Percentiles rank a stretch among this genome's conserved stretches.
Evolutionary conservation across 2,797 vertebrate genomes (phyloP).

Genomic region (Meriones psammophilus): DNA sequence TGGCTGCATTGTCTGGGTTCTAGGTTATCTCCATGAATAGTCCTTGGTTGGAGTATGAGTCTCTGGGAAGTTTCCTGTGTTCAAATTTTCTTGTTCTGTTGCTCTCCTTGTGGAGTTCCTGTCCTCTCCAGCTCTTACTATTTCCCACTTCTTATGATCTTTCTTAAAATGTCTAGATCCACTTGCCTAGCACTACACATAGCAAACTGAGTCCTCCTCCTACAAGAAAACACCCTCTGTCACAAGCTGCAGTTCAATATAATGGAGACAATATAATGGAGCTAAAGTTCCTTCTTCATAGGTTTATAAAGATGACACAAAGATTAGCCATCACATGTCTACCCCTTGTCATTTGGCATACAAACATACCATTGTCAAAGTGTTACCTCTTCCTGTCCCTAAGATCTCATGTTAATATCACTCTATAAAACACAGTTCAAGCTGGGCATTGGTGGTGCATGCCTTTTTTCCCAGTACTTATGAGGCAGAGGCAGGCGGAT

Average conservation of each 20-base stretch:
- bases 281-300: neutral
- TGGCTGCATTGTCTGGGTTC: no score
- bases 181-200: neutral
- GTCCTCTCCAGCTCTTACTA: no score
- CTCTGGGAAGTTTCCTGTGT: no score
- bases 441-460: no score
- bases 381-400: neutral
- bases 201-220: neutral
- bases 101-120: no score
- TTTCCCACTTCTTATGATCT: no score
- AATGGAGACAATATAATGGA: neutral
- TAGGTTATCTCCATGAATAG: no score
- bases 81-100: no score
- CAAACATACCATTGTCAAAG: neutral
- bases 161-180: neutral
- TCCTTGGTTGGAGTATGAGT: no score
- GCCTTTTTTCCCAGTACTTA: no score
- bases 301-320: neutral
- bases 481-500: neutral
- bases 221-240: neutral
- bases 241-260: neutral
- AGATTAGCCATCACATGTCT: neutral
- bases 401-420: neutral
- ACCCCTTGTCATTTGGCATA: neutral
- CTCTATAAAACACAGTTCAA: neutral